A percentile compares a stretch with the other conserved stretches of the same genome.
Evolutionary conservation across 1,140 invertebrate genomes (phyloP).

Genomic region (Danaus melanippus): DNA sequence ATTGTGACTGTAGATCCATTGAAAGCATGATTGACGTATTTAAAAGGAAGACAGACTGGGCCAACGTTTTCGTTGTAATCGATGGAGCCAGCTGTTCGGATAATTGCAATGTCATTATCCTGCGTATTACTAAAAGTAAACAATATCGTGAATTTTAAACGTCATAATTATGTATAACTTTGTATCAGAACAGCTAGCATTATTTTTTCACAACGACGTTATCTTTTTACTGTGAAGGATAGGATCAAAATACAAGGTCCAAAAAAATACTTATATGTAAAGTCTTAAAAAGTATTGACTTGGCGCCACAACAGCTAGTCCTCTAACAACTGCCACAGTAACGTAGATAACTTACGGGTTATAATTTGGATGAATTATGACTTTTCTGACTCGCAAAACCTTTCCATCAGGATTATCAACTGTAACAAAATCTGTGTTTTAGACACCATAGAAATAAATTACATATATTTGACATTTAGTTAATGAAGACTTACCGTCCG

Average conservation of each 20-base stretch:
- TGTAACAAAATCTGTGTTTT: conserved; percentile 17
- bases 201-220: no score
- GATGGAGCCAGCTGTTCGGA: conserved; percentile 67
- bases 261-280: no score
- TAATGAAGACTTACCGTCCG: conserved; percentile 18
- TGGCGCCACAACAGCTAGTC: no score
- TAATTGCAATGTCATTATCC: conserved; percentile 77
- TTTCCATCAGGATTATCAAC: conserved; percentile 27
- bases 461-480: no score
- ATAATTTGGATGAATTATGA: conserved; percentile 30
- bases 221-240: no score
- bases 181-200: no score
- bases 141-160: not conserved
- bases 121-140: conserved; percentile 34
- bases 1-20: conserved; percentile 62
- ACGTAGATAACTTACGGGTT: conserved; percentile 23
- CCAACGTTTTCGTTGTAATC: conserved; percentile 71
- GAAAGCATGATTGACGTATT: conserved; percentile 63
- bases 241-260: no score
- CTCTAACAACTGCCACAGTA: no score
- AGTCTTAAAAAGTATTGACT: no score
- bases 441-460: no score
- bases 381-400: conserved; percentile 17
- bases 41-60: conserved; percentile 79
- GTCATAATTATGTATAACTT: no score